phyloP scores from a whole-genome alignment of 37 sponge, comb jelly and placozoan genomes.

The Aplysina aerophoba region DNA sequence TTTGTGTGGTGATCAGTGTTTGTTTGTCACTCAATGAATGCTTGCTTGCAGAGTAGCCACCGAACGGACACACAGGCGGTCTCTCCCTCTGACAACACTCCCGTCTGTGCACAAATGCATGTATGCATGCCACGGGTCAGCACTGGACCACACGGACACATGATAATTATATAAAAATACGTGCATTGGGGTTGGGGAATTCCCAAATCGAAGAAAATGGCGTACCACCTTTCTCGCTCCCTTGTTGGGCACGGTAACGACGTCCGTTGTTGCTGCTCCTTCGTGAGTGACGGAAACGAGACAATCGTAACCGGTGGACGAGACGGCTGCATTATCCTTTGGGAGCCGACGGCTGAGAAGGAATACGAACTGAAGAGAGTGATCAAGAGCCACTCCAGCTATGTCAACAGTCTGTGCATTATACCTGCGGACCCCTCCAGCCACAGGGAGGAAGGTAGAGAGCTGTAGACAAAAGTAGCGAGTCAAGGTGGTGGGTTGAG shows the following conservation, averaged over 20 bases:
- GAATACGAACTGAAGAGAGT: slow-evolving; percentile 49
- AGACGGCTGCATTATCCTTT: slow-evolving; percentile 63
- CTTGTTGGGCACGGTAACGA: slow-evolving; percentile 68
- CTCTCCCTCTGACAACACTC: too few species aligned
- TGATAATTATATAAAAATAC: too few species aligned
- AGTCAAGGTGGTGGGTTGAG: too few species aligned
- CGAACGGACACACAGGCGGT: too few species aligned
- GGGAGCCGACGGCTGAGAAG: slow-evolving; percentile 38
- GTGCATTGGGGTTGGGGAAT: too few species aligned
- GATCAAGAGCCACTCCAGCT: slow-evolving; percentile 56
- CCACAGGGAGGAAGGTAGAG: slow-evolving; percentile 17
- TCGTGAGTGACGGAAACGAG: slow-evolving; percentile 28
- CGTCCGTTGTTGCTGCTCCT: slow-evolving; percentile 49
- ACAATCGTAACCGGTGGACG: slow-evolving; percentile 64
- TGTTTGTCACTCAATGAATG: too few species aligned
- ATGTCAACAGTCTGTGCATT: slow-evolving; percentile 62
- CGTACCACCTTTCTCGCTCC: slow-evolving; percentile 59
- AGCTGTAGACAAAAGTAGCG: too few species aligned
- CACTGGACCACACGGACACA: too few species aligned
- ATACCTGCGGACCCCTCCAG: slow-evolving; percentile 41
- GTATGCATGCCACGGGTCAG: too few species aligned
- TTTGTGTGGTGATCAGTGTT: too few species aligned
- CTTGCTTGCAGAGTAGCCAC: too few species aligned
- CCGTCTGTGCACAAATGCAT: too few species aligned
- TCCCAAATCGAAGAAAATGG: neutral